Evolutionary conservation across 2,888 invertebrate species (phyloP), one percentile per base, ranked within the genome.

Genomic region (Caenorhabditis auriculariae): DNA sequence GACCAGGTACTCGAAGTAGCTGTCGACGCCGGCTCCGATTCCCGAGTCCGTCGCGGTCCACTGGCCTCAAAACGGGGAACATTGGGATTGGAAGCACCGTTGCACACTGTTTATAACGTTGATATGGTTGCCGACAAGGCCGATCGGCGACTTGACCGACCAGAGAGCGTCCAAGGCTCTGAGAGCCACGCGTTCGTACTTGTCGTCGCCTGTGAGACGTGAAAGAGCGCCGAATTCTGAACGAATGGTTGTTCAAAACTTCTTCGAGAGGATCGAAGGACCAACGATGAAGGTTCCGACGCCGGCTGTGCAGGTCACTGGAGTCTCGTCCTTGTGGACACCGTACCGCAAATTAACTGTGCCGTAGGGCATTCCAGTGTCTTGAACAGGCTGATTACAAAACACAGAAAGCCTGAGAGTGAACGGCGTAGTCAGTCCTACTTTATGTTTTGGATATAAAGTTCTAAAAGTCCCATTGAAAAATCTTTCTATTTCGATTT

Each of bases 11-110:
- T 98, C 98, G 83, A 92, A 96, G 82, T 93, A 95, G 0, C 96
- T 98, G 69, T 85, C 85, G 2, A 86, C 83, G 0, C 85, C 86
- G 6, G 85, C 85, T 9, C 85, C 95, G 66, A 95, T 94, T 5
- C 94, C 95, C n/a, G 94, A 89, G 84, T 98, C 96, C 67, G 91
- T 89, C 0, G 95, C 96, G 0, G 93, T 95, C 98, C 98, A 99
- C 27, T 68, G 61, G 24, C 76, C 79, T 75, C 38, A 27, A 60
- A 45, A 12, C n/a, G 32, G 15, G n/a, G n/a, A n/a, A n/a, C n/a
- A n/a, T n/a, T n/a, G n/a, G n/a, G n/a, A 28, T 15, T 0, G 17
- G 7, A 46, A 17, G 6, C 1, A 1, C 1, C 17, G 4, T 15
- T 6, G 24, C 26, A 15, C 29, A 17, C 24, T 7, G 35, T 32